Evolutionary conservation across 2,797 vertebrate species (phyloP), one percentile per base, ranked within the genome.

Genomic region (Lacerta viridis): DNA sequence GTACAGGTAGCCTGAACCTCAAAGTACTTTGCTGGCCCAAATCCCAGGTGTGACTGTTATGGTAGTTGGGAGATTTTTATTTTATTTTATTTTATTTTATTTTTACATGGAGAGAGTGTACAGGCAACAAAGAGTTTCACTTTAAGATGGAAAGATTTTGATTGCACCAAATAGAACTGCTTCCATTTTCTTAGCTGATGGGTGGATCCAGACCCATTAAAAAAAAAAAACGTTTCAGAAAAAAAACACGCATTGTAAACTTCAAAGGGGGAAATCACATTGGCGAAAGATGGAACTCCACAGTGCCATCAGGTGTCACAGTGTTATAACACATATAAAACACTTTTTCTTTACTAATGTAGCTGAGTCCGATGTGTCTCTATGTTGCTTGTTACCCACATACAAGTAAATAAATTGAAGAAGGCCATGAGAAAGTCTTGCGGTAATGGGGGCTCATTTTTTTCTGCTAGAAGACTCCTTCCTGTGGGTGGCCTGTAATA

Each of bases 21-120:
- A 85, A 68, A 89, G 83, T 75, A 85, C n/a, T 85, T 71, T 85
- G 41, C 13, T 85, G 77, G 83, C 69, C 71, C 41, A 50, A 55
- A 3, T 75, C 83, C 77, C 77, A 50, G 78, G 17, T 66, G 25
- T 66, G 41, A 39, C 41, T 89, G 55, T 15, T 7, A 27, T 75
- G 41, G 33, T 46, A 81, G 81, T 33, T 75, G 71, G 36, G 27
- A 85, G 29, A 80, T 50, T 50, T 50, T 50, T 13, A 50, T 50
- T 50, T 50, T 50, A 66, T 39, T 11, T 88, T 79, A 81, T 50
- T 64, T 9, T 85, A 64, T 74, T 85, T n/a, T n/a, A n/a, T n/a
- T n/a, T n/a, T n/a, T n/a, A n/a, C 59, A 75, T 46, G 25, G 27
- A 71, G 50, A 25, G 41, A 39, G 50, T 11, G 39, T 29, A 80